Evolutionary conservation across 2,888 invertebrate genomes (phyloP).

Genomic region (Willowsia nigromaculata): DNA sequence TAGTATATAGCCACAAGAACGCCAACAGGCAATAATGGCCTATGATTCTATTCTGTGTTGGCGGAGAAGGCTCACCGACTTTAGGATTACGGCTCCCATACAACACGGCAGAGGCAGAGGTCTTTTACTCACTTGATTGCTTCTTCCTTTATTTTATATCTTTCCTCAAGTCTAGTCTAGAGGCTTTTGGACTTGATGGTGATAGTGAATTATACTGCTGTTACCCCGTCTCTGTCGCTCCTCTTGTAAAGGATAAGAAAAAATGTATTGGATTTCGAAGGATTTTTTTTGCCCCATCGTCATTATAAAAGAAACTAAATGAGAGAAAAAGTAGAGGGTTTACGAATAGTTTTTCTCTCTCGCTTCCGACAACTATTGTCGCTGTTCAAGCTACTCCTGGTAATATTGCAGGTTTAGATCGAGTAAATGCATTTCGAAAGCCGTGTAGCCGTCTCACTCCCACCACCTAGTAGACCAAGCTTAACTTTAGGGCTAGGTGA

Average conservation of each 20-base stretch:
- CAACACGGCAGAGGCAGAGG: not conserved
- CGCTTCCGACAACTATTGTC: constrained; percentile 37
- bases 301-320: constrained; percentile 19
- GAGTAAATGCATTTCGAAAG: not conserved
- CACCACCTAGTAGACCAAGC: not conserved
- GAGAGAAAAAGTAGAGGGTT: not conserved
- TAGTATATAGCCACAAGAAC: not conserved
- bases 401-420: not conserved
- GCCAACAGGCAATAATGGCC: constrained; percentile 7
- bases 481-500: constrained; percentile 20
- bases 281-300: constrained; percentile 46
- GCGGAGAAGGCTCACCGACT: not conserved
- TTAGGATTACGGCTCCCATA: constrained; percentile 13
- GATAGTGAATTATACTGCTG: constrained; percentile 32
- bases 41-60: not conserved
- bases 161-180: not conserved
- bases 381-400: not conserved
- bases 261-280: constrained; percentile 55
- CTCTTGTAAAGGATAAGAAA: not conserved
- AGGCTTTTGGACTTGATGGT: not conserved
- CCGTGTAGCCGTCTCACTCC: constrained; percentile 1
- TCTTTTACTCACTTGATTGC: constrained; percentile 46
- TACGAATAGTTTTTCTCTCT: constrained; percentile 17
- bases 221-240: not conserved
- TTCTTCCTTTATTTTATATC: not conserved